These are phyloP conservation scores for Zaprionus ornatus DNA, from an alignment of 1,140 invertebrate genomes.

Conservation along the genomic window DNA sequence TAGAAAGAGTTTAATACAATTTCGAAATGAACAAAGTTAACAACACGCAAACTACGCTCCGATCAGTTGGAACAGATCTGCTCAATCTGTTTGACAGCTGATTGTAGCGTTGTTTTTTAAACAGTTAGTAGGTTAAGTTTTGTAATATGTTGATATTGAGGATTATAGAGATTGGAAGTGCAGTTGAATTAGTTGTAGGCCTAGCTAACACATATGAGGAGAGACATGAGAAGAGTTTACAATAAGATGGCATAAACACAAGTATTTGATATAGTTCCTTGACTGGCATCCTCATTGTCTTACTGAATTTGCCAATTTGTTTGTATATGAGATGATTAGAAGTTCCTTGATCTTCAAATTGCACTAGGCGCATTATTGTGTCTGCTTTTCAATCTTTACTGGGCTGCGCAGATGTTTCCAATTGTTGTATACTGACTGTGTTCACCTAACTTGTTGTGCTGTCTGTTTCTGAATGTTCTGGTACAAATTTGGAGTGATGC, in stretches of 20 bases:
- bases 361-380: neutral
- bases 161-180: slow-evolving; percentile 55
- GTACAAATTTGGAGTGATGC: slow-evolving; percentile 29
- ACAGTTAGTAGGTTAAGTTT: neutral
- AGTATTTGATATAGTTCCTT: neutral
- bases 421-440: slow-evolving; percentile 13
- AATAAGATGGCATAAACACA: neutral
- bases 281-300: neutral
- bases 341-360: too few species aligned
- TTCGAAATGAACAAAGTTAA: slow-evolving; percentile 61
- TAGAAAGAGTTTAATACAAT: slow-evolving; percentile 44
- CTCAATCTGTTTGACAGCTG: slow-evolving; percentile 15
- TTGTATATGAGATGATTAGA: neutral
- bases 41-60: slow-evolving; percentile 34
- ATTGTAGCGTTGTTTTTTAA: slow-evolving; percentile 18
- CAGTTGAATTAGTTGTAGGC: slow-evolving; percentile 50
- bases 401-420: neutral
- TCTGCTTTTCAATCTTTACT: neutral
- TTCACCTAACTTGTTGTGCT: slow-evolving; percentile 33
- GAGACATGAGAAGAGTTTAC: slow-evolving; percentile 10
- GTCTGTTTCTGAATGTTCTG: slow-evolving; percentile 49
- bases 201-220: slow-evolving; percentile 22
- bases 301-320: neutral
- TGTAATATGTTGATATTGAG: slow-evolving; percentile 40
- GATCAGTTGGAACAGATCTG: slow-evolving; percentile 29